A percentile compares a stretch with the other conserved stretches of the same genome.
Conservation (phyloP, 2,113 vertebrate species). For the Spizaetus ornatus region DNA sequence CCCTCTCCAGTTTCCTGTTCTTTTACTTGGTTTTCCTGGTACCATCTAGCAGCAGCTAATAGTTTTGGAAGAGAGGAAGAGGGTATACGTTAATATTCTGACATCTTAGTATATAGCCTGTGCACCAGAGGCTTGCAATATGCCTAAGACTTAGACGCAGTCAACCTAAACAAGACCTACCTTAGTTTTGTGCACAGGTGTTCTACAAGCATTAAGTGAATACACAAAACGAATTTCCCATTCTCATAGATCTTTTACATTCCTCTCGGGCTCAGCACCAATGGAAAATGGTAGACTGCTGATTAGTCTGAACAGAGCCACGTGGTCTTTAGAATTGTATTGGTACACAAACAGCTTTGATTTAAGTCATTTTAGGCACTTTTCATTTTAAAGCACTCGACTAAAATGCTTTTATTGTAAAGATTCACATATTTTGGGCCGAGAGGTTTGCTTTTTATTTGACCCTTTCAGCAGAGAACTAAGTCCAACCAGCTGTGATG, state of each 20-base stretch:
- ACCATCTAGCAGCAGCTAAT: not conserved
- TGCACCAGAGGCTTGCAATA: not conserved
- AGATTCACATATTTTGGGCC: not conserved
- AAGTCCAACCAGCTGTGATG: not conserved
- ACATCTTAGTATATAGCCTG: not conserved
- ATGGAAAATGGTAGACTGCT: fast-evolving
- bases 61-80: not conserved
- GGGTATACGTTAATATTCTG: not conserved
- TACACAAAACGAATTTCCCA: not conserved
- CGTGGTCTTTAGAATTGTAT: not conserved
- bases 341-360: not conserved
- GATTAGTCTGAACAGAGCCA: not conserved
- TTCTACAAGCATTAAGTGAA: not conserved
- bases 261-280: not conserved
- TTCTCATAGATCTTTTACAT: not conserved
- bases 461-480: not conserved
- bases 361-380: not conserved
- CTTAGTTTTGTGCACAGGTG: not conserved
- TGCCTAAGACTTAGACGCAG: not conserved
- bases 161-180: not conserved
- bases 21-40: not conserved
- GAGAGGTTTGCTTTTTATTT: not conserved
- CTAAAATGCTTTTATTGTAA: not conserved
- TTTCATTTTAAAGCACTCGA: not conserved
- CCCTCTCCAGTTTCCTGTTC: not conserved